phyloP scores from a whole-genome alignment of 2,113 vertebrate genomes.

The Gambusia holbrooki region DNA sequence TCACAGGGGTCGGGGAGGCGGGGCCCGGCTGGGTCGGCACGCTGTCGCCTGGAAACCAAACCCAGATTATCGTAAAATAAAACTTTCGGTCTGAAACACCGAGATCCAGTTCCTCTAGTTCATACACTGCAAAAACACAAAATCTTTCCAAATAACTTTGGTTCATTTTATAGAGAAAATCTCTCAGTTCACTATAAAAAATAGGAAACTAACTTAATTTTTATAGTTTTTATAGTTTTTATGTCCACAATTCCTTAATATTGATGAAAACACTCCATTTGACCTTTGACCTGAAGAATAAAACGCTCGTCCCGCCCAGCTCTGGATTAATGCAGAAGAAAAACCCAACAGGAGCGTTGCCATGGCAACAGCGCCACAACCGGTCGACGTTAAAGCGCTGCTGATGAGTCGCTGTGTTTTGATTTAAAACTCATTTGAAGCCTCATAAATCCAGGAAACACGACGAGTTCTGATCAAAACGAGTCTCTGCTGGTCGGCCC shows the following conservation, averaged over 20 bases:
- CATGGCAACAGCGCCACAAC: slow-evolving; percentile 16
- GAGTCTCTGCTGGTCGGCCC: no score
- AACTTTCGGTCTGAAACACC: background rate
- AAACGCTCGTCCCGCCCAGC: no score
- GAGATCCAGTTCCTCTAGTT: background rate
- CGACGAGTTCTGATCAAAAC: no score
- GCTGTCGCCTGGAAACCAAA: slow-evolving; percentile 35
- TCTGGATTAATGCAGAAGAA: background rate
- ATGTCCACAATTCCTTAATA: no score
- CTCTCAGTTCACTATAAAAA: no score
- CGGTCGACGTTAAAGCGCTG: background rate
- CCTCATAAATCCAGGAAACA: no score
- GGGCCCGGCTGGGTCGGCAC: slow-evolving; percentile 32
- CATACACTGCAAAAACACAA: background rate
- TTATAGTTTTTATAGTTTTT: no score
- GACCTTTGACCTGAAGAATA: no score
- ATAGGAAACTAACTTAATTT: no score
- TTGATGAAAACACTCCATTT: no score
- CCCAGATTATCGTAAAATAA: background rate
- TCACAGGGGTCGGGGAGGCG: slow-evolving; percentile 5
- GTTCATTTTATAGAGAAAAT: no score
- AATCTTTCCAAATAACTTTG: background rate
- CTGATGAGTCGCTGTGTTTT: slow-evolving; percentile 12
- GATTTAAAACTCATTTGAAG: no score
- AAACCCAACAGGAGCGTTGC: background rate